phyloP scores from a whole-genome alignment of 2,113 vertebrate species.

The Tiliqua scincoides region DNA sequence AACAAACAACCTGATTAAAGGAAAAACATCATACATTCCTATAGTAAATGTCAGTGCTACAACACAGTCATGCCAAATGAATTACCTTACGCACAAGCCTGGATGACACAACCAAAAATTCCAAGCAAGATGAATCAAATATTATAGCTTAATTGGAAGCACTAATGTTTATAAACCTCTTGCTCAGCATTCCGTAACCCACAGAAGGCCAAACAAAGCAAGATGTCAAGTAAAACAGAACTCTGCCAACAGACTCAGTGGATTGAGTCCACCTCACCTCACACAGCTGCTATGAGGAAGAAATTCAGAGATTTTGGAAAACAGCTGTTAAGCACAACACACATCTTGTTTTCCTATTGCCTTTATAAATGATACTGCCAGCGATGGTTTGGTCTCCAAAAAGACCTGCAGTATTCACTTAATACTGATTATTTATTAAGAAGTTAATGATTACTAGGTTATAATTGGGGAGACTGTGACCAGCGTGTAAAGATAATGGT shows the following conservation, averaged over 20 bases:
- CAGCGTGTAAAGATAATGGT: neutral
- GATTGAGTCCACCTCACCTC: constrained; percentile 11
- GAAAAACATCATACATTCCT: neutral
- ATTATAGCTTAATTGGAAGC: constrained; percentile 19
- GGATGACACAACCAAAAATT: neutral
- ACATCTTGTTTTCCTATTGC: neutral
- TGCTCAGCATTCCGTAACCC: constrained; percentile 15
- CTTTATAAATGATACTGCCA: neutral
- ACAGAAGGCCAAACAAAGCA: neutral
- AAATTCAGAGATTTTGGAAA: neutral
- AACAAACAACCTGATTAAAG: neutral
- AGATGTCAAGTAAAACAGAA: constrained; percentile 3
- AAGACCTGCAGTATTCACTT: too few species aligned
- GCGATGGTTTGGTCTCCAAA: neutral
- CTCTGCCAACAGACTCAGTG: constrained; percentile 5
- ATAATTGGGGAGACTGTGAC: neutral
- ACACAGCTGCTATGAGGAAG: neutral
- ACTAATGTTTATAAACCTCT: constrained; percentile 13
- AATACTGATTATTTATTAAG: constrained; percentile 10
- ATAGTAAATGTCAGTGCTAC: neutral
- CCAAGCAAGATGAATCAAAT: constrained; percentile 8
- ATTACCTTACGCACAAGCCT: neutral
- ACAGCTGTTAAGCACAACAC: neutral
- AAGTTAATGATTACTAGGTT: neutral
- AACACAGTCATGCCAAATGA: neutral